Evolutionary conservation across 2,797 vertebrate species (phyloP), one percentile per base, ranked within the genome.

Genomic region (Sebastiscus tertius): DNA sequence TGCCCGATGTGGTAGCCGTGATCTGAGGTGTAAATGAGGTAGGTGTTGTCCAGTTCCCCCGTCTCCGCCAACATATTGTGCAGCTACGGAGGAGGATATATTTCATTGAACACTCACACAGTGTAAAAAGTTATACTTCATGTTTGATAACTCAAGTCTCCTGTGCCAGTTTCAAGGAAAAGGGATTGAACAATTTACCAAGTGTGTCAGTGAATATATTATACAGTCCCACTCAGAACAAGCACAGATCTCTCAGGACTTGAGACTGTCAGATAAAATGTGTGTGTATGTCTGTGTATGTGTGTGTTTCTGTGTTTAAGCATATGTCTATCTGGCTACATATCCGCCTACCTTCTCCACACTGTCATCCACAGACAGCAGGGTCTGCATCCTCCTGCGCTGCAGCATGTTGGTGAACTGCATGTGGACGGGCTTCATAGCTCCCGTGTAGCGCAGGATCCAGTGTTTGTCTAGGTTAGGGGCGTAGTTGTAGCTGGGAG

Each of bases 401-500:
- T 99, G 98, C 3, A 99, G 94, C 97, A 99, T 96, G 94, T 99
- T 99, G n/a, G 98, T 99, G 94, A 99, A 99, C 83, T 99, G 96
- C 98, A 99, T 99, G 94, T 99, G 98, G 87, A 99, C 97, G 1
- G 98, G 98, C 86, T 97, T 99, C 98, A 99, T 99, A 24, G 98
- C 94, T 18, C 98, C 98, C 0, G 98, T 99, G 93, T 99, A 99
- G 69, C 98, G 97, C 86, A 99, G 96, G 93, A 99, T 99, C 98
- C 98, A 99, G 92, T 99, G 98, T 87, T 99, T 99, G 96, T 99
- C 98, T 0, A 93, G 96, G 91, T 99, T 99, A 8, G 98, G 98
- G 1, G 98, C 98, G 0, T 98, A 97, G 95, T 99, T 99, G 75
- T 99, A 99, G 94, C 98, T 99, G 0, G 98, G 97, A 7, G 98